Percentiles rank a stretch among this genome's conserved stretches.
These are phyloP conservation scores for Kryphioiulus occultus DNA, from an alignment of 2,888 invertebrate species.

Conservation along the genomic window DNA sequence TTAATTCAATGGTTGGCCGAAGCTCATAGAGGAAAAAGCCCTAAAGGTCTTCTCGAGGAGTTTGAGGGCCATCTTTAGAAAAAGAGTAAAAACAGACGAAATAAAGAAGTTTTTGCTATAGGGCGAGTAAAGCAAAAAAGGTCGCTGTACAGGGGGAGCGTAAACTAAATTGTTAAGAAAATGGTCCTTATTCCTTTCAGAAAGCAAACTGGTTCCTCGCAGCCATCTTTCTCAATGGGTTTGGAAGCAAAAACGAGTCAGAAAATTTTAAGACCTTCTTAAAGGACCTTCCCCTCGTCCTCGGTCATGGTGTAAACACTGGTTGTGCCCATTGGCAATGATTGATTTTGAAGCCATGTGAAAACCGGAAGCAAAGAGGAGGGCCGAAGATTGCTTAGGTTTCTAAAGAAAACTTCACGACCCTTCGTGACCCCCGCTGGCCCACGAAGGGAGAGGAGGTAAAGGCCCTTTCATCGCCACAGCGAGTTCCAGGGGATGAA, in stretches of 20 bases:
- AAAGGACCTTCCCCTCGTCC: neutral
- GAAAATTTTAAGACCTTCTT: neutral
- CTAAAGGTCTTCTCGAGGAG: neutral
- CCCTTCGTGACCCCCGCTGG: slow-evolving; percentile 9
- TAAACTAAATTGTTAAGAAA: neutral
- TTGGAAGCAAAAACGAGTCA: neutral
- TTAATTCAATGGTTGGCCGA: neutral
- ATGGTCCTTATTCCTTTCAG: neutral
- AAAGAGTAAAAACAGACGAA: neutral
- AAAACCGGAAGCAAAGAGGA: slow-evolving; percentile 25
- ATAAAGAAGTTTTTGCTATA: neutral
- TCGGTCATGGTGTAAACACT: neutral
- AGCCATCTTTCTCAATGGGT: slow-evolving; percentile 1
- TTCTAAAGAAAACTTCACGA: neutral
- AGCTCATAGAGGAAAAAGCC: neutral
- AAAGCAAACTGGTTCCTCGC: neutral
- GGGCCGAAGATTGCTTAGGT: neutral
- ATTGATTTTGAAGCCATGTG: neutral
- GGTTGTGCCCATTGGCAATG: neutral
- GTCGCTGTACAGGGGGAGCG: neutral
- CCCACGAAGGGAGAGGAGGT: neutral
- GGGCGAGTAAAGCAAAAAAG: neutral
- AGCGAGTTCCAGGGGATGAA: neutral
- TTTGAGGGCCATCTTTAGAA: slow-evolving; percentile 20
- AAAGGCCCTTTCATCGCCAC: slow-evolving; percentile 2